Evolutionary conservation across 2,113 vertebrate genomes (phyloP).

Genomic region (Martes martes): DNA sequence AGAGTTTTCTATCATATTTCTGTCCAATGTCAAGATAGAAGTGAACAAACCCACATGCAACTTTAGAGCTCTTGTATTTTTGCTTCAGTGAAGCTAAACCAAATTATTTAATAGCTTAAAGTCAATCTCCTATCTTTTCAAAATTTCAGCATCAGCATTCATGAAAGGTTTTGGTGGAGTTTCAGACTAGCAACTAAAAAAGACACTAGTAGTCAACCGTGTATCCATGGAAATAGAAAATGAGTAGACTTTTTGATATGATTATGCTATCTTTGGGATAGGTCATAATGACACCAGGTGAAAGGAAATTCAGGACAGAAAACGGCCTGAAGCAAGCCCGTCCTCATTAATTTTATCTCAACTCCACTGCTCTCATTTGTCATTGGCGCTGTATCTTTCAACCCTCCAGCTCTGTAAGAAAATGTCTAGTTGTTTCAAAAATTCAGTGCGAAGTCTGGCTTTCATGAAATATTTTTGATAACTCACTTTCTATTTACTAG

Average conservation of each 20-base stretch:
- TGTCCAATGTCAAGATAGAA: conserved; percentile 56
- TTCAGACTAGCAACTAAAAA: conserved; percentile 48
- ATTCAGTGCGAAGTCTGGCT: conserved; percentile 24
- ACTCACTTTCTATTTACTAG: background rate
- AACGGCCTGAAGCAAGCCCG: conserved; percentile 74
- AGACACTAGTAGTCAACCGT: background rate
- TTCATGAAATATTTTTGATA: background rate
- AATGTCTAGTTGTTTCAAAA: background rate
- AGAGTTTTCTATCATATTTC: conserved; percentile 54
- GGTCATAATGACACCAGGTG: conserved; percentile 76
- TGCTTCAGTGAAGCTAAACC: conserved; percentile 69
- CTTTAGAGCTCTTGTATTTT: conserved; percentile 50
- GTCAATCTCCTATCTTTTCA: conserved; percentile 62
- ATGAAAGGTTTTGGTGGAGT: conserved; percentile 39
- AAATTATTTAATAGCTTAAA: conserved; percentile 72
- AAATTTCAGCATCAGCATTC: conserved; percentile 69
- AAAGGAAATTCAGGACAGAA: conserved; percentile 74
- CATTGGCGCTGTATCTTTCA: conserved; percentile 73
- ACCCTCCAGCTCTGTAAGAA: conserved; percentile 29
- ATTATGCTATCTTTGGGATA: conserved; percentile 59
- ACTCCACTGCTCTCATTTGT: conserved; percentile 76
- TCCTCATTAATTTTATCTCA: conserved; percentile 83
- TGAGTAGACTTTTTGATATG: conserved; percentile 55
- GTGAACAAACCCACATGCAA: conserved; percentile 38
- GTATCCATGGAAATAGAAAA: conserved; percentile 67